Percentiles rank a stretch among this genome's conserved stretches.
Conservation (phyloP, 2,888 invertebrate species). For the Lingula anatina region DNA sequence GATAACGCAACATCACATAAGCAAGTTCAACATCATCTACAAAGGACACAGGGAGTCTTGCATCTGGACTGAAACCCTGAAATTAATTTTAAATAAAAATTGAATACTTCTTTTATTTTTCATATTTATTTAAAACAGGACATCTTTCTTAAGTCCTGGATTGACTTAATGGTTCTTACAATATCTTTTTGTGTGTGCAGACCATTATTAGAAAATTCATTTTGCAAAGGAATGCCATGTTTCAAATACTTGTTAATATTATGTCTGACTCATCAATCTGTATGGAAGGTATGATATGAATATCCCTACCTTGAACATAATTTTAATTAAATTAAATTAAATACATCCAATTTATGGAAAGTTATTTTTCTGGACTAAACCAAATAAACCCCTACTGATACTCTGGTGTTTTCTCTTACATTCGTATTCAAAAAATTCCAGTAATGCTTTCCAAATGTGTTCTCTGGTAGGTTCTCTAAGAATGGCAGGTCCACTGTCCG, state of each 20-base stretch:
- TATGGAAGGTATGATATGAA: no score
- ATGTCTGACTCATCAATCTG: no score
- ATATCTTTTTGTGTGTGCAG: no score
- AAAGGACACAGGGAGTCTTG: slow-evolving; percentile 82
- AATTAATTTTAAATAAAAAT: slow-evolving; percentile 3
- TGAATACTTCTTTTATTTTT: not conserved
- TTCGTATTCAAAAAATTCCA: slow-evolving; percentile 76
- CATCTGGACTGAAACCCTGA: slow-evolving; percentile 86
- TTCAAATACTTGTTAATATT: no score
- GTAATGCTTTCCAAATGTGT: slow-evolving; percentile 84
- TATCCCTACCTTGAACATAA: no score
- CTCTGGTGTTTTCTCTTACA: no score
- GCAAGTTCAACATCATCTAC: slow-evolving; percentile 83
- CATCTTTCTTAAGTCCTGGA: not conserved
- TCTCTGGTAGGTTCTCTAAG: slow-evolving; percentile 68
- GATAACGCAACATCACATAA: slow-evolving; percentile 94
- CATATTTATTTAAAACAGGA: not conserved
- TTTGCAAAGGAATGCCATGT: no score
- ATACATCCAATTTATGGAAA: no score
- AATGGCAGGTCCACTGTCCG: slow-evolving; percentile 70
- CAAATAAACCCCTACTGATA: no score
- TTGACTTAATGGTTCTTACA: not conserved
- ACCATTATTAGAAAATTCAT: not conserved
- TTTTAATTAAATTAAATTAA: no score
- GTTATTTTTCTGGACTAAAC: no score